phyloP scores from a whole-genome alignment of 2,113 vertebrate genomes.

The Periophthalmodon schlosseri region DNA sequence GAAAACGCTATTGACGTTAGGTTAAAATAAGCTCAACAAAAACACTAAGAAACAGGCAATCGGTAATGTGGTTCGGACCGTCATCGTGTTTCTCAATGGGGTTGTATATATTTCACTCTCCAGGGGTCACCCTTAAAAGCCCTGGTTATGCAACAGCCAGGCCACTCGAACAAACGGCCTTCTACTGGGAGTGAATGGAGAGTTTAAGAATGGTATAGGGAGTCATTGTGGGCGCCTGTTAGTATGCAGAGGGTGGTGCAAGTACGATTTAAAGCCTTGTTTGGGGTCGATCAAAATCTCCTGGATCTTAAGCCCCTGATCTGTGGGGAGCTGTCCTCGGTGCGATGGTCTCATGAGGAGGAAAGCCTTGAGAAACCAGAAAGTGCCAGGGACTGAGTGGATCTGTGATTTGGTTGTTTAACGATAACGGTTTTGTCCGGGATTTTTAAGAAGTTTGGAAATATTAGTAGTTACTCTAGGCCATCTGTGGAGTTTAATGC shows the following conservation, averaged over 20 bases:
- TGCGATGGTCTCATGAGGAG: slow-evolving; percentile 12
- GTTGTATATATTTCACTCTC: slow-evolving; percentile 41
- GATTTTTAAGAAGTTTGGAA: too few species aligned
- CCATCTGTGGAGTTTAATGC: too few species aligned
- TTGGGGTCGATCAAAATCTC: slow-evolving; percentile 37
- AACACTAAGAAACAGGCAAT: slow-evolving; percentile 13
- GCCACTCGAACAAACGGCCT: slow-evolving; percentile 59
- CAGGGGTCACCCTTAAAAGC: slow-evolving; percentile 44
- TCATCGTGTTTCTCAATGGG: slow-evolving; percentile 9
- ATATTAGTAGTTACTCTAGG: too few species aligned
- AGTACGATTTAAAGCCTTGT: slow-evolving; percentile 26
- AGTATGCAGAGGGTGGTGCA: slow-evolving; percentile 50
- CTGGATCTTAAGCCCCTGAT: slow-evolving; percentile 30
- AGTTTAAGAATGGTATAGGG: slow-evolving; percentile 43
- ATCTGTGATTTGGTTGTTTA: background rate
- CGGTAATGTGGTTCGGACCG: slow-evolving; percentile 16
- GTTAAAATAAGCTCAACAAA: background rate
- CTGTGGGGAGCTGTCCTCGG: slow-evolving; percentile 29
- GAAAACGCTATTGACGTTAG: slow-evolving; percentile 40
- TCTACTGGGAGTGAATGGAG: slow-evolving; percentile 55
- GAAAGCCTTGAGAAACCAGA: background rate
- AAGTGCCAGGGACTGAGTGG: background rate
- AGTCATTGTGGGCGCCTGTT: slow-evolving; percentile 58
- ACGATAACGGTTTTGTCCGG: too few species aligned
- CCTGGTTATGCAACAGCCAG: slow-evolving; percentile 63